These are phyloP conservation scores for Pollenia griseotomentosa DNA, from an alignment of 2,888 invertebrate species.

Conservation along the genomic window DNA sequence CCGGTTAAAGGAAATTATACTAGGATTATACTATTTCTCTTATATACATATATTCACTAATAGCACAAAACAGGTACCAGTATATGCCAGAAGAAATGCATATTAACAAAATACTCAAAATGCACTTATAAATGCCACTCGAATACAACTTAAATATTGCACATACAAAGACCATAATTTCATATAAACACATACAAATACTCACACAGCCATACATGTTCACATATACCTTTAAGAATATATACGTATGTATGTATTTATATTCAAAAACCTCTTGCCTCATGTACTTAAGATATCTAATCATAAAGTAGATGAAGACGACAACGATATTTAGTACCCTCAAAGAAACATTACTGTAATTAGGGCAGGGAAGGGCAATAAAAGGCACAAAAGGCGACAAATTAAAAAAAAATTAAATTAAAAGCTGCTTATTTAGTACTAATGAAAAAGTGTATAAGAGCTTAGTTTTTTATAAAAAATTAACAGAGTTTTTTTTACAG, in stretches of 20 bases:
- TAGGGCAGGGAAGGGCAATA: constrained; percentile 15
- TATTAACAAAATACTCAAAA: constrained; percentile 62
- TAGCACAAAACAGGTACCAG: no score
- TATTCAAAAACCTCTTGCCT: constrained; percentile 14
- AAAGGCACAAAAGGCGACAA: background rate
- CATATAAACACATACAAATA: background rate
- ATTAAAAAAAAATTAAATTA: no score
- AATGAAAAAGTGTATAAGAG: no score
- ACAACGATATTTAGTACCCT: constrained; percentile 42
- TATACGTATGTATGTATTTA: background rate
- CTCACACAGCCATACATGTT: background rate
- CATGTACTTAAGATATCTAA: constrained; percentile 60
- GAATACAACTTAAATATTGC: constrained; percentile 36
- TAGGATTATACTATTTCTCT: background rate
- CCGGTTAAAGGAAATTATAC: constrained; percentile 10
- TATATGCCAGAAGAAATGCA: background rate
- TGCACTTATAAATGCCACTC: constrained; percentile 60
- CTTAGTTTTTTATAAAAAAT: no score
- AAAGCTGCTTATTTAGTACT: no score
- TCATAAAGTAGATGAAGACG: constrained; percentile 36
- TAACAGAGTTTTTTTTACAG: no score
- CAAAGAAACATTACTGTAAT: constrained; percentile 53
- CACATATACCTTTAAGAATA: background rate
- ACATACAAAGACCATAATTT: constrained; percentile 24
- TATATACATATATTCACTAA: background rate